Conservation (phyloP, 1,140 invertebrate genomes). For the Drosophila sp. region DNA sequence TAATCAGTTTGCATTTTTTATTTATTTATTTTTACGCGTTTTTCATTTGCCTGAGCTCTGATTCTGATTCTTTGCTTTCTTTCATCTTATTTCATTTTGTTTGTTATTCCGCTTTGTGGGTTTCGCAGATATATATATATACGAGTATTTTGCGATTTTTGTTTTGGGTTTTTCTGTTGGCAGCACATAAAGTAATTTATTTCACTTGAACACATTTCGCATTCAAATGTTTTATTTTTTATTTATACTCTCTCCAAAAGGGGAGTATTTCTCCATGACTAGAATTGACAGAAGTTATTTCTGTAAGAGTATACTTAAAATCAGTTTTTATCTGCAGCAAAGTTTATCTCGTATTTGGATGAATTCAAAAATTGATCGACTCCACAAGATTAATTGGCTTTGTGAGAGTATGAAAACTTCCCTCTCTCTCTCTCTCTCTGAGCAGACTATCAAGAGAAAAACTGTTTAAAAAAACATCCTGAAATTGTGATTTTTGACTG, state of each 20-base stretch:
- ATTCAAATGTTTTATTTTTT: constrained; percentile 7
- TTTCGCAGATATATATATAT: constrained; percentile 16
- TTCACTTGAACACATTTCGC: constrained; percentile 76
- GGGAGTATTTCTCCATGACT: not conserved
- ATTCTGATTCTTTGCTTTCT: constrained; percentile 32
- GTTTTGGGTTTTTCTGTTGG: constrained; percentile 41
- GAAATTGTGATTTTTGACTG: constrained; percentile 39
- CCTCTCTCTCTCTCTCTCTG: constrained; percentile 30
- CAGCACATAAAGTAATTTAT: constrained; percentile 76
- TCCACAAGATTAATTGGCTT: too few relatives aligned
- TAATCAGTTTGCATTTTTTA: constrained; percentile 78
- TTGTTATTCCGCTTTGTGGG: constrained; percentile 62
- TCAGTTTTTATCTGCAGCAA: too few relatives aligned
- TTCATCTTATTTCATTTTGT: constrained; percentile 54
- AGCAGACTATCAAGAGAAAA: constrained; percentile 51
- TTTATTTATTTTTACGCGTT: constrained; percentile 80
- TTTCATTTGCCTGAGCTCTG: constrained; percentile 63
- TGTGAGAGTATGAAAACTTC: constrained; percentile 2
- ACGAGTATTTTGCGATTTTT: constrained; percentile 21
- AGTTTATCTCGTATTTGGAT: too few relatives aligned
- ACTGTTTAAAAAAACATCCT: constrained; percentile 29
- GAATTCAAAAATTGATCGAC: too few relatives aligned
- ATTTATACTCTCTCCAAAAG: not conserved
- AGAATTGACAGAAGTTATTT: too few relatives aligned
- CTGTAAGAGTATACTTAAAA: too few relatives aligned